Base-by-base conservation (phyloP, 2,797 vertebrate species). In the Enteromius anoplus region DNA sequence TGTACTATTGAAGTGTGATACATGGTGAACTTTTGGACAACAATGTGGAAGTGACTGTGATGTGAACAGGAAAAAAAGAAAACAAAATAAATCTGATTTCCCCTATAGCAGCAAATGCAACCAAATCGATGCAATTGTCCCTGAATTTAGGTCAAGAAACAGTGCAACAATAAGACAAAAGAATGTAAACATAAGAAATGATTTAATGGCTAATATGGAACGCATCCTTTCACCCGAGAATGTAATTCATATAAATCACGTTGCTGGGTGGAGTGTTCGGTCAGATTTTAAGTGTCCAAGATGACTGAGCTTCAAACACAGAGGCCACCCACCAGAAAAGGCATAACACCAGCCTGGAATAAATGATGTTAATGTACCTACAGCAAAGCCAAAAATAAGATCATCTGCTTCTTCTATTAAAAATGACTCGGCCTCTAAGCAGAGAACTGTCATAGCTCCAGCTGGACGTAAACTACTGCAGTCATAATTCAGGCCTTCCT, bases 371-470 rank as follows among this genome's bases (percentile, higher is more conserved):
- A 91, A 90, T 92, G 84, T 79, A 90, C 85, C 87, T 81, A 79
- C 69, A 71, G 45, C n/a, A 17, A 26, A 72, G 83, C 86, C 81
- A 86, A 86, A 82, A 51, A 83, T 80, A 87, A 84, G 75, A 84
- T 90, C 87, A 92, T 94, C 93, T 93, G 93, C 89, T 93, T 88
- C 90, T 93, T 88, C 87, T 53, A 91, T 94, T 91, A 91, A 87
- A 84, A 85, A 88, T 86, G 90, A 92, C 86, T 92, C 90, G 88
- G 90, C 86, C 82, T 88, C 64, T 42, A 72, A 32, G 88, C 87
- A 89, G 89, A 90, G 88, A 90, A 89, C 91, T 91, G 90, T 75
- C 47, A 53, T 21, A 88, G 89, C 85, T 93, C 89, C 91, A 93
- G 92, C 93, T 93, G 92, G 92, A 93, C 87, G 85, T 87, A 75